Evolutionary conservation across 1,140 invertebrate species (phyloP).

Genomic region (Leptinotarsa lineolata): DNA sequence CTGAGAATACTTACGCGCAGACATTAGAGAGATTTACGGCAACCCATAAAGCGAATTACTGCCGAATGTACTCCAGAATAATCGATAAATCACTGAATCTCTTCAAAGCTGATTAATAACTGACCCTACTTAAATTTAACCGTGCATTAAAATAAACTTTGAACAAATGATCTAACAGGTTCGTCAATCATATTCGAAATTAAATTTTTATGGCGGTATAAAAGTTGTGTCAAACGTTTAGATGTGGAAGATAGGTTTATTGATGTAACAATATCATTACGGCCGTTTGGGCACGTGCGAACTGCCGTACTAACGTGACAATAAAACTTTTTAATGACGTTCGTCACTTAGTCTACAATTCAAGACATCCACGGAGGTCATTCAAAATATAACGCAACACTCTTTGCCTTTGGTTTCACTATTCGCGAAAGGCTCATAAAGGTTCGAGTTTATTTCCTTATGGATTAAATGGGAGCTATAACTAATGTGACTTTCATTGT

Average conservation of each 20-base stretch:
- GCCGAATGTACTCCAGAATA: background rate
- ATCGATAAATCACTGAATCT: constrained; percentile 17
- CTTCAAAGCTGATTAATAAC: constrained; percentile 13
- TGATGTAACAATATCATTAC: constrained; percentile 56
- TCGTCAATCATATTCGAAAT: constrained; percentile 43
- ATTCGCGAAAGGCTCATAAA: background rate
- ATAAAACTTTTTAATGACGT: constrained; percentile 57
- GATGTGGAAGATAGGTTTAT: constrained; percentile 54
- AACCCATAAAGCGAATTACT: constrained; percentile 8
- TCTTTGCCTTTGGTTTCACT: background rate
- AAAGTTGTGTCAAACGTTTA: constrained; percentile 55
- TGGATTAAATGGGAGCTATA: too few relatives aligned
- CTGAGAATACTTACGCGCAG: background rate
- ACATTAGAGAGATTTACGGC: constrained; percentile 3
- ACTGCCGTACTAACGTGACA: constrained; percentile 51
- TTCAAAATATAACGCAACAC: background rate
- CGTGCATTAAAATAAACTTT: constrained; percentile 14
- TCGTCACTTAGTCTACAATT: constrained; percentile 36
- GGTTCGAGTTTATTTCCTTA: background rate
- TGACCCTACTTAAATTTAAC: constrained; percentile 18
- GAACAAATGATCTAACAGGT: constrained; percentile 30
- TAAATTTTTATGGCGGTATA: constrained; percentile 56
- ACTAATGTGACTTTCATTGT: too few relatives aligned
- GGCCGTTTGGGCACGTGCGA: constrained; percentile 53
- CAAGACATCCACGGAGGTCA: background rate